phyloP scores from a whole-genome alignment of 2,797 vertebrate genomes.

The Neosilurus mollespiculum region DNA sequence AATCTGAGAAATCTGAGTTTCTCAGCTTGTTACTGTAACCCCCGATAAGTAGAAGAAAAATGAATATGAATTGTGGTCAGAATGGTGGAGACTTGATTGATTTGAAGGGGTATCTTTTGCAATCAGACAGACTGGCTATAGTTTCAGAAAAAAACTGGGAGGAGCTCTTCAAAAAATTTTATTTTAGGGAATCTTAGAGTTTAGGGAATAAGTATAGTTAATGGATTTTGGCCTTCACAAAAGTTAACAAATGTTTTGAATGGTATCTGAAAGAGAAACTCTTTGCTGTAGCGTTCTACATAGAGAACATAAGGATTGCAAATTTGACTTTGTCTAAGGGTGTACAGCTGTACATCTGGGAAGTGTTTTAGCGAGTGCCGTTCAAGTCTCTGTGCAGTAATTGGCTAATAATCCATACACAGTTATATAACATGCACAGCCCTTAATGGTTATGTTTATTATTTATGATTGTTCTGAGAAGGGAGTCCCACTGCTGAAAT shows the following conservation, averaged over 20 bases:
- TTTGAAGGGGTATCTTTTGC: neutral
- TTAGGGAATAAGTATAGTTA: neutral
- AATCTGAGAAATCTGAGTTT: neutral
- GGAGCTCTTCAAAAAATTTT: neutral
- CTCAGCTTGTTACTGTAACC: no score
- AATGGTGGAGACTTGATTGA: neutral
- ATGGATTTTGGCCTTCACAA: neutral
- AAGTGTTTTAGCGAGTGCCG: conserved; percentile 42
- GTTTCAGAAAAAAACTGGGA: neutral
- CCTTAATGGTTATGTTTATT: conserved; percentile 52
- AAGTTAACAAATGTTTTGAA: neutral
- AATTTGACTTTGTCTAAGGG: conserved; percentile 53
- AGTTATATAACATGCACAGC: conserved; percentile 51
- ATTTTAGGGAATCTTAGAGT: neutral
- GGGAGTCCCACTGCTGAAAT: conserved; percentile 50
- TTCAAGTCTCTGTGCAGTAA: conserved; percentile 53
- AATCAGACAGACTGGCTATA: neutral
- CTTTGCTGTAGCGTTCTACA: neutral
- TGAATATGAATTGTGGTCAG: neutral
- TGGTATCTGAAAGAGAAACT: neutral
- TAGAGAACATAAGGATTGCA: conserved; percentile 37
- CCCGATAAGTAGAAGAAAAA: neutral
- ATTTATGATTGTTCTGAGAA: conserved; percentile 59
- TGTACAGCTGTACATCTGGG: conserved; percentile 53
- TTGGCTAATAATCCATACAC: conserved; percentile 55